These are phyloP conservation scores for Apis mellifera DNA, from an alignment of 1,140 invertebrate genomes.

Conservation along the genomic window Amel_HAv3.1 CM009935.2:1406501-1407000, in stretches of 20 bases:
- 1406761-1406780: conserved; percentile 61
- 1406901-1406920: conserved; percentile 28
- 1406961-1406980: neutral
- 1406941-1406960: neutral
- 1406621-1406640: conserved; percentile 69
- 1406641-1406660: conserved; percentile 43
- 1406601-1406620: conserved; percentile 23
- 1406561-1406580: too few species aligned
- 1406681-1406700: conserved; percentile 9
- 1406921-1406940: neutral
- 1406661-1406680: conserved; percentile 9
- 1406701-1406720: neutral
- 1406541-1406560: too few species aligned
- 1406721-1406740: neutral
- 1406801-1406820: conserved; percentile 48
- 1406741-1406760: conserved; percentile 44
- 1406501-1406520: too few species aligned
- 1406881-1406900: conserved; percentile 26
- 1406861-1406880: conserved; percentile 26
- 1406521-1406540: too few species aligned
- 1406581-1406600: too few species aligned
- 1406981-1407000: neutral
- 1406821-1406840: conserved; percentile 48
- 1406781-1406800: conserved; percentile 41
- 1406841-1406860: conserved; percentile 4